Base-by-base conservation (phyloP, 2,888 invertebrate species). In the Aquatica leii region DNA sequence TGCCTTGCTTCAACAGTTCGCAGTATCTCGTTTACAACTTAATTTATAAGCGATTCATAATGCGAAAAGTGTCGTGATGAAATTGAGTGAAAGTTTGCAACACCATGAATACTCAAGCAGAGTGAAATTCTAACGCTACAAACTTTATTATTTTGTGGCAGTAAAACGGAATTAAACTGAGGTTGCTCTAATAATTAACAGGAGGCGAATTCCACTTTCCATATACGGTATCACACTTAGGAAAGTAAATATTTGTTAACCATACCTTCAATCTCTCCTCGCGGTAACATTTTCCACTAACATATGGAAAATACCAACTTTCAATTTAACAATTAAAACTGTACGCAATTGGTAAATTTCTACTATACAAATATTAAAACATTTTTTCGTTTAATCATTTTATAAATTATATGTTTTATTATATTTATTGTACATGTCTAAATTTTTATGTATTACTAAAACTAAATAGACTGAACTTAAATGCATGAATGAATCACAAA, bases 11-110 rank as follows among this genome's bases (percentile, higher is more conserved):
- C 71, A 74, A 71, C 73, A 73, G 72, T 73, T 75, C 72, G 48
- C 62, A 70, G 69, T 72, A 70, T 74, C 73, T 76, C 74, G 73
- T 75, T 76, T 69, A 70, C 74, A 75, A 77, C 75, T 76, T 78
- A 80, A 80, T 80, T 80, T 80, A 78, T 78, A 79, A 80, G 77
- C 78, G 79, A 80, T 80, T 80, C 78, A 80, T 79, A 78, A 79
- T 77, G 74, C 77, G 74, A 74, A 77, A 76, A 78, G 78, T 78
- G 78, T 78, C 76, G 76, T 67, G 75, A 77, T 74, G 76, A 78
- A 79, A 79, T 78, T 77, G 78, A 78, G 79, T 77, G 78, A 79
- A 79, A 80, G 77, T 78, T 77, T 74, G 69, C 68, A 68, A 69
- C 68, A 68, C 68, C 69, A 69, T 68, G 69, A 68, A 71, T 69